phyloP scores from a whole-genome alignment of 2,888 invertebrate species.

The Entomobrya multifasciata region DNA sequence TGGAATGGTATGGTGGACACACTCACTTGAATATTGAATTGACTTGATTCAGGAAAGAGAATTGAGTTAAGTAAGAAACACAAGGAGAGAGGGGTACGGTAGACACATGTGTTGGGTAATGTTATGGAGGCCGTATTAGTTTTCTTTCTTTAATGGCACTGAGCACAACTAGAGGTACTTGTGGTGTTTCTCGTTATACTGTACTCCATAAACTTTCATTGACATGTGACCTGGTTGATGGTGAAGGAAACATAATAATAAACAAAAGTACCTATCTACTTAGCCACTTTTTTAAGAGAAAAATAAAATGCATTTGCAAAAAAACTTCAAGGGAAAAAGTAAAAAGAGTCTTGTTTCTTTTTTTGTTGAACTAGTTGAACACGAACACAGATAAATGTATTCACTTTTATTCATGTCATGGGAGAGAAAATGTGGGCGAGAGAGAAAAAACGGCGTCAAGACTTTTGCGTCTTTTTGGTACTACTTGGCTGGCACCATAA shows the following conservation, averaged over 20 bases:
- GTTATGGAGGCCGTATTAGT: not conserved
- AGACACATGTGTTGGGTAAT: not conserved
- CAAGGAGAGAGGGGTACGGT: too few species aligned
- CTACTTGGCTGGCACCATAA: too few species aligned
- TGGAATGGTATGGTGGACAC: constrained; percentile 1
- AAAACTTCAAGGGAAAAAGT: constrained; percentile 2
- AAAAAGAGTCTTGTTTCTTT: not conserved
- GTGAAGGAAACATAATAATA: constrained; percentile 36
- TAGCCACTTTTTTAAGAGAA: constrained; percentile 18
- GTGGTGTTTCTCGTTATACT: not conserved
- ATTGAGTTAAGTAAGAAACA: constrained; percentile 54
- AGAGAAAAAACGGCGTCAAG: too few species aligned
- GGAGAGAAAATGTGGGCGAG: constrained; percentile 18
- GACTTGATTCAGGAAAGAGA: constrained; percentile 35
- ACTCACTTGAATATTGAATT: constrained; percentile 46
- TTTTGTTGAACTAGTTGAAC: constrained; percentile 4
- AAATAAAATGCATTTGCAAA: constrained; percentile 30
- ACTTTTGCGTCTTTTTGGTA: too few species aligned
- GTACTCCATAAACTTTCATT: constrained; percentile 7
- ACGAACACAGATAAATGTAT: constrained; percentile 50
- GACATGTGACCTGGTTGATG: constrained; percentile 44
- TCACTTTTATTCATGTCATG: constrained; percentile 61
- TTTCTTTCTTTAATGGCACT: not conserved
- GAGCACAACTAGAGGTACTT: not conserved
- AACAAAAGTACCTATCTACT: constrained; percentile 24